These are phyloP conservation scores for Halichoerus grypus DNA, from an alignment of 2,113 vertebrate species.

Conservation along the genomic window DNA sequence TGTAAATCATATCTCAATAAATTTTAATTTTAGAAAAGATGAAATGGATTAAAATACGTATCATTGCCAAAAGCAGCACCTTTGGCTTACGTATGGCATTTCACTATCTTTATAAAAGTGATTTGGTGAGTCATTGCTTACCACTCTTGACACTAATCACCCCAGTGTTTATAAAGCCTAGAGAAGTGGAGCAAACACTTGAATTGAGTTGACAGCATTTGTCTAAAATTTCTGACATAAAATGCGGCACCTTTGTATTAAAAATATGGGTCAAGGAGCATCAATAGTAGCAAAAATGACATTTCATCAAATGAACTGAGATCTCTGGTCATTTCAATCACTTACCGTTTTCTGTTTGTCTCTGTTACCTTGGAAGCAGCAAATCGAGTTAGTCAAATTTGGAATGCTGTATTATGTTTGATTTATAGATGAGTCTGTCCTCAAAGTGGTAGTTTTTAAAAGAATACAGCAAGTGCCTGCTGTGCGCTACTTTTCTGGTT, in stretches of 20 bases:
- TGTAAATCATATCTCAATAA: neutral
- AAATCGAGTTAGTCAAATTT: neutral
- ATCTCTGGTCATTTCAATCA: neutral
- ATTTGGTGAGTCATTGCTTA: neutral
- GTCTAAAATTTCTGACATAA: slow-evolving; percentile 65
- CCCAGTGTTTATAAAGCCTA: slow-evolving; percentile 27
- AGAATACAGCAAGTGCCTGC: neutral
- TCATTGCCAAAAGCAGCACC: slow-evolving; percentile 46
- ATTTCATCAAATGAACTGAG: slow-evolving; percentile 57
- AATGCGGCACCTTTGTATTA: slow-evolving; percentile 30
- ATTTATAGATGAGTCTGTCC: neutral
- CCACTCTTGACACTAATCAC: slow-evolving; percentile 29
- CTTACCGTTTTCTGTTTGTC: neutral
- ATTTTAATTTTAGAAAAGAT: neutral
- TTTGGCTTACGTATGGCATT: slow-evolving; percentile 4
- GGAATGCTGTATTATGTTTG: neutral
- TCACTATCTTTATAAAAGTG: slow-evolving; percentile 62
- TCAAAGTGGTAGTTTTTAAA: neutral
- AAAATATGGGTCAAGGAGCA: slow-evolving; percentile 60
- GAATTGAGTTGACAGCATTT: slow-evolving; percentile 55
- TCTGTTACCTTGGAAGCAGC: slow-evolving; percentile 23
- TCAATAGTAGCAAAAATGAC: slow-evolving; percentile 67
- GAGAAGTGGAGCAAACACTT: slow-evolving; percentile 58
- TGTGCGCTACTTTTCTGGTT: neutral
- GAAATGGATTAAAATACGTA: slow-evolving; percentile 67